phyloP scores from a whole-genome alignment of 2,113 vertebrate species.

The Ciconia boyciana region DNA sequence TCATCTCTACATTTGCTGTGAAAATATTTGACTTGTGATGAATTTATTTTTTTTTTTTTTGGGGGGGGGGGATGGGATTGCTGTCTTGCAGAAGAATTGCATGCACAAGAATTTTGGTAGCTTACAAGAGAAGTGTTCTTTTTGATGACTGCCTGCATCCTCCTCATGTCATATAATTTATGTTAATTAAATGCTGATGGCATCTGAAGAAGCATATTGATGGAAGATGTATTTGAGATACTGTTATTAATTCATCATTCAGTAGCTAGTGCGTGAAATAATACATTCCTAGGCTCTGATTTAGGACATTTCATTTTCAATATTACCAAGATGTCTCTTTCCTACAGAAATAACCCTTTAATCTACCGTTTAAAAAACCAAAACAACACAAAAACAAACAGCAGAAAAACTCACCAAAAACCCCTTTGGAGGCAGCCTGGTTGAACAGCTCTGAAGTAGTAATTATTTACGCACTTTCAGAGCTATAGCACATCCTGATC shows the following conservation, averaged over 20 bases:
- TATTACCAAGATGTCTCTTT: slow-evolving; percentile 1
- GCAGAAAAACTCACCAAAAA: neutral
- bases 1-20: neutral
- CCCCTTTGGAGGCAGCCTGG: neutral
- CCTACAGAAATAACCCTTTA: slow-evolving; percentile 13
- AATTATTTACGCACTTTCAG: neutral
- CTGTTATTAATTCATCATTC: slow-evolving; percentile 67
- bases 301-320: slow-evolving; percentile 18
- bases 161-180: slow-evolving; percentile 49
- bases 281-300: slow-evolving; percentile 34
- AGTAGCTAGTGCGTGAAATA: slow-evolving; percentile 58
- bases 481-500: neutral
- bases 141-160: slow-evolving; percentile 27
- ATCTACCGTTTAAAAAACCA: neutral
- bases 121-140: neutral
- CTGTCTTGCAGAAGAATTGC: neutral
- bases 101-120: neutral
- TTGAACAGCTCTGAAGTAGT: neutral
- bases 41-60: neutral
- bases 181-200: slow-evolving; percentile 69
- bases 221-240: slow-evolving; percentile 56
- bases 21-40: neutral
- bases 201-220: slow-evolving; percentile 58
- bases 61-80: neutral
- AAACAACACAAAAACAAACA: neutral